Percentiles rank a stretch among this genome's conserved stretches.
These are phyloP conservation scores for Onychomys arenicola DNA, from an alignment of 2,797 vertebrate species.

Conservation along the genomic window DNA sequence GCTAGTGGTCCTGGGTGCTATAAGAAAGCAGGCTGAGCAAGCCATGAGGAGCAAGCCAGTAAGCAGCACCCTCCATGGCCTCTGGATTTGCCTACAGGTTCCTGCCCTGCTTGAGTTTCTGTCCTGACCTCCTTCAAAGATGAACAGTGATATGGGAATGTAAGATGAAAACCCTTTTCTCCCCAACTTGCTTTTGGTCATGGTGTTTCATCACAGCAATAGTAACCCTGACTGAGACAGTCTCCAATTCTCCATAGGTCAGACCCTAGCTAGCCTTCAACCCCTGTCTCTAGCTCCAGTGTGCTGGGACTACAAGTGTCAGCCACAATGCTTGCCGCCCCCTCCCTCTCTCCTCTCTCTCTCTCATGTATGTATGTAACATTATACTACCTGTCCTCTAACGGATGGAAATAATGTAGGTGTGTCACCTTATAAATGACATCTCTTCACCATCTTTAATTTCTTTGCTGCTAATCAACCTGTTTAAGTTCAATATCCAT, in stretches of 20 bases:
- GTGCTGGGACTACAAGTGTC: not conserved
- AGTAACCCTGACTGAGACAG: no score
- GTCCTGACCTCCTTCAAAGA: no score
- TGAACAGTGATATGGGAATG: no score
- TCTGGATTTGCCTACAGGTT: no score
- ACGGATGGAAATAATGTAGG: not conserved
- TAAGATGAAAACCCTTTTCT: no score
- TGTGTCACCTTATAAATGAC: not conserved
- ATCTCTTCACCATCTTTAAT: conserved; percentile 22
- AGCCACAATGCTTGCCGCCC: not conserved
- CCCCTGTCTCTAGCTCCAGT: not conserved
- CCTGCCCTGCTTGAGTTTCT: no score
- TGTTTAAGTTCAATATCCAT: conserved; percentile 13
- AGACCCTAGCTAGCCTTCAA: no score
- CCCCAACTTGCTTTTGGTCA: no score
- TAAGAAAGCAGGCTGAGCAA: not conserved
- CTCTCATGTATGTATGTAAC: not conserved
- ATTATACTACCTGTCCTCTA: not conserved
- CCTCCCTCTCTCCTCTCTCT: not conserved
- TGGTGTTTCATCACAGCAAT: no score
- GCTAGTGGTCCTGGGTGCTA: not conserved
- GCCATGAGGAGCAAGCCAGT: no score
- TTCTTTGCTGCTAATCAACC: conserved; percentile 39
- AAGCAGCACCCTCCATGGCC: no score
- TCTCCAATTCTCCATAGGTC: no score